Conservation (phyloP, 2,113 vertebrate species). For the Procapra przewalskii region DNA sequence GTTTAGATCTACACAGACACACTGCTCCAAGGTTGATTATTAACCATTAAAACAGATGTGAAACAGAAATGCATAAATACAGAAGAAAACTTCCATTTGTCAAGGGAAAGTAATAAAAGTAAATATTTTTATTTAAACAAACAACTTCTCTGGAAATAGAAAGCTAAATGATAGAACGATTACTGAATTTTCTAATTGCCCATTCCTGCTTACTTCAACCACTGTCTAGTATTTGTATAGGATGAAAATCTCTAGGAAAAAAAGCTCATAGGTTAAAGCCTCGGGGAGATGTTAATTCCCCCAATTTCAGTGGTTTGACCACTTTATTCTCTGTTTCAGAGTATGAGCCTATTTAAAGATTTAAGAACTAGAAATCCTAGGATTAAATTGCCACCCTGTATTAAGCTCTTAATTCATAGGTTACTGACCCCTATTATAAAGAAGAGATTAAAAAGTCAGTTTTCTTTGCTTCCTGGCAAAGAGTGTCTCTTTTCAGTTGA, state of each 20-base stretch:
- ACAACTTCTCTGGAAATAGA: background rate
- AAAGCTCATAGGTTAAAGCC: background rate
- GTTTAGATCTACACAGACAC: slow-evolving; percentile 26
- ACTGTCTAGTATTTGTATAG: background rate
- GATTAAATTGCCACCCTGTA: slow-evolving; percentile 42
- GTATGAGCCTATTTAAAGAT: slow-evolving; percentile 32
- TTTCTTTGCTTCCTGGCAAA: slow-evolving; percentile 21
- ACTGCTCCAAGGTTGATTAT: background rate
- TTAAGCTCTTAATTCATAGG: slow-evolving; percentile 63
- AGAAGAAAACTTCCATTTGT: background rate
- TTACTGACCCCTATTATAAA: slow-evolving; percentile 49
- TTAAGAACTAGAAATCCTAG: slow-evolving; percentile 41
- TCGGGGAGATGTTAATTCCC: background rate
- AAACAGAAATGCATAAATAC: slow-evolving; percentile 30
- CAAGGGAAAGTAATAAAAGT: background rate
- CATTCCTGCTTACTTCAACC: background rate
- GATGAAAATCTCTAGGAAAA: background rate
- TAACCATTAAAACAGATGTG: slow-evolving; percentile 24
- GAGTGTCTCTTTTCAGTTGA: background rate
- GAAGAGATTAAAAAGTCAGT: slow-evolving; percentile 58
- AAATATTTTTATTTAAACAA: slow-evolving; percentile 42
- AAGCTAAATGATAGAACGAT: background rate
- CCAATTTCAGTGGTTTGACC: slow-evolving; percentile 3
- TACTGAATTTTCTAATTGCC: background rate
- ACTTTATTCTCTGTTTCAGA: slow-evolving; percentile 5